phyloP scores from a whole-genome alignment of 1,140 invertebrate genomes.

The Meteorus sp. region DNA sequence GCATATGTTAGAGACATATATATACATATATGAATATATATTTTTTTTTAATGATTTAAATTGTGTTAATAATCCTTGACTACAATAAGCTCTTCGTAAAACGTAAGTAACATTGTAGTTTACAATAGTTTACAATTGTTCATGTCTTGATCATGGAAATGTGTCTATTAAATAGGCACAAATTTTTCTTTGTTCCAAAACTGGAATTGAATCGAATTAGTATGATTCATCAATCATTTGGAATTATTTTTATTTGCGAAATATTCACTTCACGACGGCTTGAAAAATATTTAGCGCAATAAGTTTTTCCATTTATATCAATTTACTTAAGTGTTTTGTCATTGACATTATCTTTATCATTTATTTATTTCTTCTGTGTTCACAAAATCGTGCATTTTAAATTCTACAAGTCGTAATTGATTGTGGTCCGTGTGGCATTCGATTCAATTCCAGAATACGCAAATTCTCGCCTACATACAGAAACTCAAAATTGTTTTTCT shows the following conservation, averaged over 20 bases:
- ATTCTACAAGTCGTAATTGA: neutral
- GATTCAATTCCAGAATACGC: conserved; percentile 48
- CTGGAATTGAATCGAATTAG: conserved; percentile 44
- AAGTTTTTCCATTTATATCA: conserved; percentile 3
- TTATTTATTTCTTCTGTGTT: neutral
- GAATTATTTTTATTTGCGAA: no score
- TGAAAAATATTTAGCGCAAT: conserved; percentile 12
- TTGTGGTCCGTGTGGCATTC: neutral
- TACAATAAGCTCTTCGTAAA: conserved; percentile 62
- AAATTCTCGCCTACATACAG: conserved; percentile 28
- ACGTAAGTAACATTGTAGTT: conserved; percentile 61
- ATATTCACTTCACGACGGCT: conserved; percentile 7
- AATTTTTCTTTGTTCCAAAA: conserved; percentile 33
- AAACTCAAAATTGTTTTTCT: conserved; percentile 11
- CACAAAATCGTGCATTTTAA: neutral
- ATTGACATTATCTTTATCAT: conserved; percentile 2
- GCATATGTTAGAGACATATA: no score
- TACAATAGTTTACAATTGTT: conserved; percentile 59
- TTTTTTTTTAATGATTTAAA: conserved; percentile 50
- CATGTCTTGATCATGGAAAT: conserved; percentile 42
- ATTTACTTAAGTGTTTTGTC: no score
- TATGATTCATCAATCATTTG: no score
- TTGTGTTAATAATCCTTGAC: conserved; percentile 57
- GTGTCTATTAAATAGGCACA: conserved; percentile 53
- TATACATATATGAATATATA: no score